Percentiles rank a stretch among this genome's conserved stretches.
Conservation (phyloP, 2,888 invertebrate genomes). For the Stenotaenia linearis region DNA sequence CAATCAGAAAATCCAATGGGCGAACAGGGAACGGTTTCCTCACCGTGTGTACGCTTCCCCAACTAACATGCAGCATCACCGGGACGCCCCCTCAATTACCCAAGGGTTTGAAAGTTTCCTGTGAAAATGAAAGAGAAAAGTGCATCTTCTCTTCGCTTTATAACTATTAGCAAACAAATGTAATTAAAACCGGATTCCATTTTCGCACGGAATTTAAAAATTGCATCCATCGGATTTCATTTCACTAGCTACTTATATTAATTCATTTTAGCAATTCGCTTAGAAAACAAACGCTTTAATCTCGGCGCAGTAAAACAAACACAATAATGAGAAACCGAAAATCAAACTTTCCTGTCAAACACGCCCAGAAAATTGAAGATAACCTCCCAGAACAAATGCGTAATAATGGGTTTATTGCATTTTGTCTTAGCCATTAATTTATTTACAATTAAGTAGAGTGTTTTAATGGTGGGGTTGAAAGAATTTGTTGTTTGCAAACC, state of each 20-base stretch:
- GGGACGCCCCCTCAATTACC: background rate
- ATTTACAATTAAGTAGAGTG: background rate
- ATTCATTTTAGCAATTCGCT: background rate
- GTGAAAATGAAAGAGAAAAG: background rate
- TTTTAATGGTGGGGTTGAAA: background rate
- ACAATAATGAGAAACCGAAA: background rate
- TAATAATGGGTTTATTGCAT: background rate
- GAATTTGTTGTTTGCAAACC: background rate
- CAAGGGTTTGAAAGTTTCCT: background rate
- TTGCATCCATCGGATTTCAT: background rate
- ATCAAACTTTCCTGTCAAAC: background rate
- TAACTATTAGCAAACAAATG: background rate
- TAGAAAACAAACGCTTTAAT: background rate
- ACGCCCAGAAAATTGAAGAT: background rate
- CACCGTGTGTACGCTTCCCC: background rate
- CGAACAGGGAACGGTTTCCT: conserved; percentile 11
- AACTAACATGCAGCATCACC: background rate
- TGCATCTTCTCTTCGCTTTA: background rate
- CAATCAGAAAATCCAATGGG: conserved; percentile 26
- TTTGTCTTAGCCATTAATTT: too few relatives aligned
- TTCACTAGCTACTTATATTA: background rate
- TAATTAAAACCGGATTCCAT: background rate
- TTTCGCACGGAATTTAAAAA: background rate
- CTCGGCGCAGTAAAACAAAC: background rate
- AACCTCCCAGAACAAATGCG: background rate